These are phyloP conservation scores for Lutjanus erythropterus DNA, from an alignment of 2,113 vertebrate genomes.

Conservation along the genomic window DNA sequence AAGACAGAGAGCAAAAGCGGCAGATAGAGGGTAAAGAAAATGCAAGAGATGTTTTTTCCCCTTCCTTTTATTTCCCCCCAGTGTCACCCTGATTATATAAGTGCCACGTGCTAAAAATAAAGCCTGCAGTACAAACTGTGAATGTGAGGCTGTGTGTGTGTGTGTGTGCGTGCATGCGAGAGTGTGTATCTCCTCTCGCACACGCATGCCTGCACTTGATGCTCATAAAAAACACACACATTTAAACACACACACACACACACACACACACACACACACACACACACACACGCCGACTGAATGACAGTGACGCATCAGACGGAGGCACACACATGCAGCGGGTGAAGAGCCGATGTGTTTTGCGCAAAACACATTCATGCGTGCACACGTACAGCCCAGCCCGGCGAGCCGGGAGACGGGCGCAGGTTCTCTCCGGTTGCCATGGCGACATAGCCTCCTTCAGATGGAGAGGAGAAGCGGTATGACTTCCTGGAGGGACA, in stretches of 20 bases:
- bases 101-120: constrained; percentile 86
- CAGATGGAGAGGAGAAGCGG: constrained; percentile 74
- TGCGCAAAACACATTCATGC: constrained; percentile 60
- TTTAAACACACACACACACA: constrained; percentile 23
- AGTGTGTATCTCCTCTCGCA: constrained; percentile 32
- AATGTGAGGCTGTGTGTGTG: constrained; percentile 54
- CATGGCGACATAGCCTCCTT: constrained; percentile 82
- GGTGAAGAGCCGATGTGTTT: constrained; percentile 36
- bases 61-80: constrained; percentile 77
- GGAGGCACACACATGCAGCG: constrained; percentile 47
- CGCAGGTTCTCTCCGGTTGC: constrained; percentile 79
- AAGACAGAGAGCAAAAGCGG: constrained; percentile 36
- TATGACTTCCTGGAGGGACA: constrained; percentile 80
- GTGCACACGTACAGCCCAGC: constrained; percentile 53
- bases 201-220: constrained; percentile 70
- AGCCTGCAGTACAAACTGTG: constrained; percentile 80
- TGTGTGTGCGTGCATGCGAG: background rate
- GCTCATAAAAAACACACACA: constrained; percentile 43
- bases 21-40: constrained; percentile 66
- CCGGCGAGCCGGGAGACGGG: constrained; percentile 57
- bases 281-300: constrained; percentile 24
- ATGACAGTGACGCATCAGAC: constrained; percentile 56
- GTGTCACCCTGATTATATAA: constrained; percentile 88
- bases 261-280: constrained; percentile 11
- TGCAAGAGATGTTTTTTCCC: constrained; percentile 61